These are phyloP conservation scores for Osmerus mordax DNA, from an alignment of 2,113 vertebrate genomes.

Conservation along the genomic window DNA sequence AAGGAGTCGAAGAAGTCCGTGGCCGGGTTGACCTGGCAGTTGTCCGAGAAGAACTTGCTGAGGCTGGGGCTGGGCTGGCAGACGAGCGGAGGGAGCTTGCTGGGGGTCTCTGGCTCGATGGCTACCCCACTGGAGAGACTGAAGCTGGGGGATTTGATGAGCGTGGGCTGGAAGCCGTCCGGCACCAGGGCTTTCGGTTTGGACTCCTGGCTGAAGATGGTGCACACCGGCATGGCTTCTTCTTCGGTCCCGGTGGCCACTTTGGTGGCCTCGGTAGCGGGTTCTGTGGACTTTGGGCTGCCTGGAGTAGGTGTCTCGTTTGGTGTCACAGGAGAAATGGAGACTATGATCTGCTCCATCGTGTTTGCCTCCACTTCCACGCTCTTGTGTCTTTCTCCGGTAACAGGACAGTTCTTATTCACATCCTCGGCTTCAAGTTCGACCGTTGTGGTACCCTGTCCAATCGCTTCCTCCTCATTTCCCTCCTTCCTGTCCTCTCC, in stretches of 20 bases:
- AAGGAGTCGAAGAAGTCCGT: conserved; percentile 98
- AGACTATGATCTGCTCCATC: neutral
- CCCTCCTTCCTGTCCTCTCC: conserved; percentile 35
- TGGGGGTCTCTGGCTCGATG: conserved; percentile 70
- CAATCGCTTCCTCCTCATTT: conserved; percentile 11
- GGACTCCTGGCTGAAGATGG: conserved; percentile 85
- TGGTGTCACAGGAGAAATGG: conserved; percentile 27
- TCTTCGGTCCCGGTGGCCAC: conserved; percentile 43
- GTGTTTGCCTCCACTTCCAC: conserved; percentile 20
- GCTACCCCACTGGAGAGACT: conserved; percentile 61
- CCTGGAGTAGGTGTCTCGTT: conserved; percentile 24
- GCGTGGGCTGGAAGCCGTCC: conserved; percentile 90
- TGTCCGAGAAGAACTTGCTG: conserved; percentile 92
- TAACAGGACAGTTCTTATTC: conserved; percentile 14
- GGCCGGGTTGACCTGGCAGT: conserved; percentile 75
- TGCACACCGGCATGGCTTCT: conserved; percentile 85
- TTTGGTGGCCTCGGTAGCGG: conserved; percentile 15
- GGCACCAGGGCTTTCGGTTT: conserved; percentile 73
- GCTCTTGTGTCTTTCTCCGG: conserved; percentile 42
- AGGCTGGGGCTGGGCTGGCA: conserved; percentile 97
- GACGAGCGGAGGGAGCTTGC: conserved; percentile 73
- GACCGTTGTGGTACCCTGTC: conserved; percentile 6
- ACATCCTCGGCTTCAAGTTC: conserved; percentile 7
- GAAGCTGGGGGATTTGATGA: conserved; percentile 96
- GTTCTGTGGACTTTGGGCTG: conserved; percentile 29